Conservation (phyloP, 2,888 invertebrate genomes). For the Tolmerus cingulatus region DNA sequence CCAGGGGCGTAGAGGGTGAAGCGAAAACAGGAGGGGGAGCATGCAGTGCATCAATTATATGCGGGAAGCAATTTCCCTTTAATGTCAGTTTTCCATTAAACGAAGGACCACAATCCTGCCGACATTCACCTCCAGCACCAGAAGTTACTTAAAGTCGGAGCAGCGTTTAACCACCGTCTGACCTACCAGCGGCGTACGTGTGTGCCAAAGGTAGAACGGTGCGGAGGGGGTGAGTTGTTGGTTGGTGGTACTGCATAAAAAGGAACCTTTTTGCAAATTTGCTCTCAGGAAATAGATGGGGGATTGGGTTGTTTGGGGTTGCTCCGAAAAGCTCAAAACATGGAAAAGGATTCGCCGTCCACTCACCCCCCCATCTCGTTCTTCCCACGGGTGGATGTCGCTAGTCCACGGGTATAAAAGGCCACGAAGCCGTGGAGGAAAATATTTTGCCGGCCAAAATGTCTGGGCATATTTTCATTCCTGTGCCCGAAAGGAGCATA, state of each 20-base stretch:
- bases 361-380: not conserved
- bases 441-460: not conserved
- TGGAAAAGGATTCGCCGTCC: not conserved
- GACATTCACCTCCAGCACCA: not conserved
- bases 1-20: not conserved
- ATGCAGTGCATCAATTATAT: not conserved
- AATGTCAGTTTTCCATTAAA: not conserved
- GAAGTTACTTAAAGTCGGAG: not conserved
- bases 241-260: not conserved
- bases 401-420: not conserved
- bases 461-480: not conserved
- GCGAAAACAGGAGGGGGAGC: not conserved
- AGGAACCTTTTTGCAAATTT: not conserved
- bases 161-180: not conserved
- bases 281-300: not conserved
- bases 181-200: not conserved
- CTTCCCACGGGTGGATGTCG: not conserved
- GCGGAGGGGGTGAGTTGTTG: not conserved
- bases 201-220: not conserved
- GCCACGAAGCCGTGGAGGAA: not conserved
- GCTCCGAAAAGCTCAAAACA: not conserved
- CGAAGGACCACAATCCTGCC: not conserved
- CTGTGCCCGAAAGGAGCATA: not conserved
- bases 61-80: not conserved
- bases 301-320: not conserved